Conservation (phyloP, 2,113 vertebrate genomes). For the Amblyopsis rosae region DNA sequence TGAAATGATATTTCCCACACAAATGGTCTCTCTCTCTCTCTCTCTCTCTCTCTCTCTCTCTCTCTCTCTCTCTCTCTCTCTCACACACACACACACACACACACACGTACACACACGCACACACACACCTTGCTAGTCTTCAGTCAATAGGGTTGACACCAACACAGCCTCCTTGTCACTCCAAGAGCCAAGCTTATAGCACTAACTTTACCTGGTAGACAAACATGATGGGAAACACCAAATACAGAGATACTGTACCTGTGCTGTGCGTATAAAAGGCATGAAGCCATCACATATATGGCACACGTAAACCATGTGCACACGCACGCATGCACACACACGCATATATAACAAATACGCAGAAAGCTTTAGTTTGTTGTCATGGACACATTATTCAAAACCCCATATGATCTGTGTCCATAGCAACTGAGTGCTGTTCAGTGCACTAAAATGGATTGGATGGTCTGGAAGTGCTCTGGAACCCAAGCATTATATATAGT, state of each 20-base stretch:
- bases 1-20: no score
- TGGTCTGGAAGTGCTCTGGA: slow-evolving; percentile 24
- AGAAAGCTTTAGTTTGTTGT: slow-evolving; percentile 36
- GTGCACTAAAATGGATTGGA: slow-evolving; percentile 10
- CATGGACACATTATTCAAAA: slow-evolving; percentile 48
- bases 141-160: not conserved
- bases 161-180: not conserved
- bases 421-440: slow-evolving; percentile 46
- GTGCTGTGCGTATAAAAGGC: not conserved
- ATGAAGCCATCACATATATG: not conserved
- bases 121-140: not conserved
- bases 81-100: no score
- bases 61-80: no score
- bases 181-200: not conserved
- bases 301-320: not conserved
- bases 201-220: not conserved
- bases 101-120: no score
- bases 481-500: slow-evolving; percentile 9
- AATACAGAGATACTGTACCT: not conserved
- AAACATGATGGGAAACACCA: slow-evolving; percentile 5
- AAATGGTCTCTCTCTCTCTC: no score
- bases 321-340: not conserved
- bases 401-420: slow-evolving; percentile 37
- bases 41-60: no score
- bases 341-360: slow-evolving; percentile 12